Evolutionary conservation across 2,888 invertebrate species (phyloP).

Genomic region (Dione juno): DNA sequence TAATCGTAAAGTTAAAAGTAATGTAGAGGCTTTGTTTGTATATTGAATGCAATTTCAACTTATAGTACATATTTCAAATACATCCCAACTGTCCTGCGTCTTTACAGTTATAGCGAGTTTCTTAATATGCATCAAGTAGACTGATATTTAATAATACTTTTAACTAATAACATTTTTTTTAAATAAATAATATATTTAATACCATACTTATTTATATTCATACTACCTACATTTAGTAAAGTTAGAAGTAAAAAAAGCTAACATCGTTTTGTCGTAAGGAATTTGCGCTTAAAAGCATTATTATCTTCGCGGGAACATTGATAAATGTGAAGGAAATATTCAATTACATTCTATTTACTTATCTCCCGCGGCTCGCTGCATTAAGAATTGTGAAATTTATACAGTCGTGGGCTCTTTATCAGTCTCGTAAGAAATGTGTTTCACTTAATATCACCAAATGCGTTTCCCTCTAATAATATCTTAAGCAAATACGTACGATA

Average conservation of each 20-base stretch:
- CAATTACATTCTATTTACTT: constrained; percentile 43
- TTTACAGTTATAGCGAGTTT: no score
- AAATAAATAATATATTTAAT: no score
- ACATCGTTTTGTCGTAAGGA: constrained; percentile 32
- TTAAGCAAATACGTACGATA: constrained; percentile 29
- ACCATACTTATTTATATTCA: no score
- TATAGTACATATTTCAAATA: no score
- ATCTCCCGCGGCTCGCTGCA: constrained; percentile 41
- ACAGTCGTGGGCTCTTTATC: constrained; percentile 37
- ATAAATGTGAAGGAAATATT: constrained; percentile 44
- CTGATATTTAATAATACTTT: no score
- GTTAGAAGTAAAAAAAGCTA: background rate
- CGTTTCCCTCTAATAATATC: constrained; percentile 33
- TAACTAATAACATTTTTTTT: no score
- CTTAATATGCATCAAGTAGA: no score
- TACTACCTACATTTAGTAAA: background rate
- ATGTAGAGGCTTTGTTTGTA: no score
- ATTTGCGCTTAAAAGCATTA: constrained; percentile 49
- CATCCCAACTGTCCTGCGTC: no score
- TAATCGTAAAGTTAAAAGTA: no score
- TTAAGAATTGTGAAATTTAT: constrained; percentile 44
- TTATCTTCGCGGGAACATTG: constrained; percentile 46
- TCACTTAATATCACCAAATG: constrained; percentile 43
- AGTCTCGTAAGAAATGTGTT: constrained; percentile 40
- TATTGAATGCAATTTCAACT: no score